Evolutionary conservation across 2,888 invertebrate genomes (phyloP).

Genomic region (Tuta absoluta): DNA sequence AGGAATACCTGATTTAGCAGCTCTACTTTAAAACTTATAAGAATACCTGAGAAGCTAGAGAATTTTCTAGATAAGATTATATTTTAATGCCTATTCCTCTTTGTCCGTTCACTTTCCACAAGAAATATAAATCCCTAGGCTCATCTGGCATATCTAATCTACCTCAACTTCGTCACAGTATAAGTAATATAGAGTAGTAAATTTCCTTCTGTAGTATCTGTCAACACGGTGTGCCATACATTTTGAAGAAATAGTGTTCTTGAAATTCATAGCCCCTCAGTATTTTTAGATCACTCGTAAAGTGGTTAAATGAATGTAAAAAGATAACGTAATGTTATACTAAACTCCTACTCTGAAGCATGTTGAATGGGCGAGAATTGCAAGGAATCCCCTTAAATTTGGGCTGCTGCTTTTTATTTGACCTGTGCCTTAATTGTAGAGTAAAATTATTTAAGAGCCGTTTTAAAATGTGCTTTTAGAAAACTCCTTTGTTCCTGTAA

Average conservation of each 20-base stretch:
- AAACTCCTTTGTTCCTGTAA: conserved; percentile 60
- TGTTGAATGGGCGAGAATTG: too few relatives aligned
- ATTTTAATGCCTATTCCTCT: not conserved
- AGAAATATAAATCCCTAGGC: not conserved
- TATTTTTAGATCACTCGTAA: too few relatives aligned
- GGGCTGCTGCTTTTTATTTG: not conserved
- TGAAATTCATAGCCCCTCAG: too few relatives aligned
- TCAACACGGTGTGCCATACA: too few relatives aligned
- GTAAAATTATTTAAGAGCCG: conserved; percentile 57
- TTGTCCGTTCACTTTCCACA: not conserved
- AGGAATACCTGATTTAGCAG: not conserved
- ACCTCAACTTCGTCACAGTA: conserved; percentile 29
- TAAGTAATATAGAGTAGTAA: not conserved
- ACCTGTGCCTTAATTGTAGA: conserved; percentile 36
- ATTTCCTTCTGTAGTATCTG: too few relatives aligned
- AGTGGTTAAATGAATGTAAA: too few relatives aligned
- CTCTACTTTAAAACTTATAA: not conserved
- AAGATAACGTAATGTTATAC: too few relatives aligned
- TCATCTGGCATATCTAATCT: conserved; percentile 34
- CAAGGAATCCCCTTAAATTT: too few relatives aligned
- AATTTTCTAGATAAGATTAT: not conserved
- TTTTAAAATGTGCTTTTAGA: conserved; percentile 66
- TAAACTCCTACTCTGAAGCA: too few relatives aligned
- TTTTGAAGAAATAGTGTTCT: too few relatives aligned
- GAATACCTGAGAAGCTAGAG: not conserved